Conservation (phyloP, 2,888 invertebrate species). For the Apamea epomidion region DNA sequence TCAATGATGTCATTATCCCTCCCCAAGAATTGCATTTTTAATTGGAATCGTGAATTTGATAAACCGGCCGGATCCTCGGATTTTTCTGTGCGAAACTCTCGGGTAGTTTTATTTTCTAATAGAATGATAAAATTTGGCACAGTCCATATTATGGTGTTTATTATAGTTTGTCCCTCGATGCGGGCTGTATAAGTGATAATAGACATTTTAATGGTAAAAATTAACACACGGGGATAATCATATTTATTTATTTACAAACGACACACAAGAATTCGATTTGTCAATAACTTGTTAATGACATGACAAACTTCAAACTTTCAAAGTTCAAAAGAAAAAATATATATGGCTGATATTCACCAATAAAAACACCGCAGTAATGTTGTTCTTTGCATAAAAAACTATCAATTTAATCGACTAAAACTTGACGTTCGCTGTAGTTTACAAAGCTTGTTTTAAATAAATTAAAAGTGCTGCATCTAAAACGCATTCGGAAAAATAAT, state of each 20-base stretch:
- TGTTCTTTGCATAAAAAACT: background rate
- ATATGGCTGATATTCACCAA: constrained; percentile 8
- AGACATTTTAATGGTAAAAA: constrained; percentile 47
- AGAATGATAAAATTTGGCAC: constrained; percentile 82
- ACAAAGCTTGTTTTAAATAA: constrained; percentile 16
- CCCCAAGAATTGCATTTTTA: constrained; percentile 86
- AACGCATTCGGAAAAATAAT: background rate
- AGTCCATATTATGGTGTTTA: constrained; percentile 85
- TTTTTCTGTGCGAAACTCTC: constrained; percentile 83
- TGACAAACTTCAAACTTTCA: background rate
- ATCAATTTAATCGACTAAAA: constrained; percentile 20
- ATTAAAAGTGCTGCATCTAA: too few species aligned
- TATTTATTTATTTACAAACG: constrained; percentile 16
- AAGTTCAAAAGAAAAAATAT: too few species aligned
- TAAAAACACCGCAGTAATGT: constrained; percentile 19
- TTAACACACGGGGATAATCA: background rate
- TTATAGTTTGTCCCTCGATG: constrained; percentile 85
- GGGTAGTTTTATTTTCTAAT: constrained; percentile 79
- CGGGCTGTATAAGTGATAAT: constrained; percentile 81
- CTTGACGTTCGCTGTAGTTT: constrained; percentile 18
- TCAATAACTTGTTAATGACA: background rate
- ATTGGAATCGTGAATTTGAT: constrained; percentile 78
- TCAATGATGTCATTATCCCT: constrained; percentile 85
- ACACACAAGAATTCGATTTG: background rate
- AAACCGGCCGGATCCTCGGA: constrained; percentile 73